These are phyloP conservation scores for Panagrolaimus sp. DNA, from an alignment of 1,140 invertebrate species.

Conservation along the genomic window DNA sequence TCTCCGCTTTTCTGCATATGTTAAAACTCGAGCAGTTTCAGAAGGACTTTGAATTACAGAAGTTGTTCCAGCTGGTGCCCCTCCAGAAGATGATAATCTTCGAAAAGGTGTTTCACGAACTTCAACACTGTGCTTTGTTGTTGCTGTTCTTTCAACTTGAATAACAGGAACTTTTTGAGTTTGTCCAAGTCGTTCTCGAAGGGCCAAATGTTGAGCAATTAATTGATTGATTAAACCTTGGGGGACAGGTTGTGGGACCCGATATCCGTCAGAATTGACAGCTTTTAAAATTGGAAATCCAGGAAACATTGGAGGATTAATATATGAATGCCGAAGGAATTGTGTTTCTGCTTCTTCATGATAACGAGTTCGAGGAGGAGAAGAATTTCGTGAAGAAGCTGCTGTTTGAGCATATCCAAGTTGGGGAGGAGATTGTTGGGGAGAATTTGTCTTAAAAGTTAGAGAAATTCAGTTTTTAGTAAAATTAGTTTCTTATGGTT, in stretches of 20 bases:
- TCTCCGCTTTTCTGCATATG: conserved; percentile 9
- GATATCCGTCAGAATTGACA: neutral
- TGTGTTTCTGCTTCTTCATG: conserved; percentile 4
- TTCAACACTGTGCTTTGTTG: neutral
- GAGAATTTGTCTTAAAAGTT: too few species aligned
- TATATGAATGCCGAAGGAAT: neutral
- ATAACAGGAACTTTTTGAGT: too few species aligned
- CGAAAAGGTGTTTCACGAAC: neutral
- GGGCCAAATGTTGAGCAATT: conserved; percentile 4
- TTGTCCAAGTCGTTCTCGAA: neutral
- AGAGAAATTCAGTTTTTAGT: too few species aligned
- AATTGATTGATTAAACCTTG: neutral
- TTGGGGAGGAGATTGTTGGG: neutral
- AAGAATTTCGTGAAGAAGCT: neutral
- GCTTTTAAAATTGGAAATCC: neutral
- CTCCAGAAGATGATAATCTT: neutral
- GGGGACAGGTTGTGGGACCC: neutral
- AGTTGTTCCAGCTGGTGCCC: neutral
- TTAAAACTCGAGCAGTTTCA: neutral
- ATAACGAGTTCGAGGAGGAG: neutral
- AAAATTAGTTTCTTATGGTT: too few species aligned
- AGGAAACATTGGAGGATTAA: neutral
- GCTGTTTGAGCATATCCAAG: neutral
- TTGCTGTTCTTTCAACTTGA: too few species aligned
- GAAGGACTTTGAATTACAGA: neutral